Percentiles rank a stretch among this genome's conserved stretches.
phyloP scores from a whole-genome alignment of 2,113 vertebrate species.

The Copsychus sechellarum region DNA sequence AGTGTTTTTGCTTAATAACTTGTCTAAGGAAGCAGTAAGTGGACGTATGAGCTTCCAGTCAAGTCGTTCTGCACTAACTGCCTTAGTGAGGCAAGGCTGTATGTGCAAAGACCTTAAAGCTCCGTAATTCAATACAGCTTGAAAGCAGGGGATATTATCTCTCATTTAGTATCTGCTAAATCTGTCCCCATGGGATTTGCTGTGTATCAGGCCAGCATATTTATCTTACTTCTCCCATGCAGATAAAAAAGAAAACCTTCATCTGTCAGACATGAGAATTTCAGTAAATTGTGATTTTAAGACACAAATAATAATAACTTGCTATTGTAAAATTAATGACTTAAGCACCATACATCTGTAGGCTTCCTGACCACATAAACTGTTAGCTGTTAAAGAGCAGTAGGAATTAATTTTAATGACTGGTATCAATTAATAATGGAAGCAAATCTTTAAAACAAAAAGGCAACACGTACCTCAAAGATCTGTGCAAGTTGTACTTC shows the following conservation, averaged over 20 bases:
- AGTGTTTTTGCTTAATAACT: neutral
- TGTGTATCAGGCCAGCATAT: neutral
- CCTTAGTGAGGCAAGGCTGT: neutral
- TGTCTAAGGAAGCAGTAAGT: neutral
- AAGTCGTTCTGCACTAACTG: neutral
- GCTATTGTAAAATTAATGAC: neutral
- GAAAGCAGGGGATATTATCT: neutral
- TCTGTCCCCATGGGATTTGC: neutral
- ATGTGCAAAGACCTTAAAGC: neutral
- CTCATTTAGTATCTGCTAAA: neutral
- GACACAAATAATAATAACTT: neutral
- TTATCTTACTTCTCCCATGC: neutral
- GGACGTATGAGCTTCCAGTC: neutral
- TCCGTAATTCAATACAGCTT: neutral
- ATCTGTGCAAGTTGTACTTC: constrained; percentile 99
- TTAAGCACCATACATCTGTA: neutral
- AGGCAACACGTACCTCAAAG: constrained; percentile 86
- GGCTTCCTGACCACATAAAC: neutral
- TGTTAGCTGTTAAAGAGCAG: neutral
- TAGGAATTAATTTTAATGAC: neutral
- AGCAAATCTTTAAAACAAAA: neutral
- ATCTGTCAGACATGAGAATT: neutral
- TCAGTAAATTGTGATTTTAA: neutral
- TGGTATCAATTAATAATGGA: neutral
- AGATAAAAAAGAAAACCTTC: neutral